Evolutionary conservation across 2,888 invertebrate species (phyloP).

Genomic region (Agonum fuliginosum): DNA sequence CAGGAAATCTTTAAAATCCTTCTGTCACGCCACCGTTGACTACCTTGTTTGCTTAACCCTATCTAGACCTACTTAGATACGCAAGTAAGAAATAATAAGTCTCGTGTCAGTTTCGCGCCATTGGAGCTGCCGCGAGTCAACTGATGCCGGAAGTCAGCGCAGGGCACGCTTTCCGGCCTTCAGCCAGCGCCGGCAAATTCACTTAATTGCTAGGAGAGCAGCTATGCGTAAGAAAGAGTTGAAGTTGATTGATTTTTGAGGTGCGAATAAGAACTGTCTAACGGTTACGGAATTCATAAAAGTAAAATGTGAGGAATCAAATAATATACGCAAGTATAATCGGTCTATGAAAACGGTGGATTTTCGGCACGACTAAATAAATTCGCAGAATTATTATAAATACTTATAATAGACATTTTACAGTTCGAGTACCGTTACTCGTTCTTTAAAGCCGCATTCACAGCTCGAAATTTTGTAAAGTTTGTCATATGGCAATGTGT

Average conservation of each 20-base stretch:
- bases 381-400: no score
- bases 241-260: neutral
- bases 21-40: neutral
- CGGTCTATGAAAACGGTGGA: no score
- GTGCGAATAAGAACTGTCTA: no score
- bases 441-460: no score
- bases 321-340: neutral
- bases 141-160: slow-evolving; percentile 28
- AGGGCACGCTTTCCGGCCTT: slow-evolving; percentile 27
- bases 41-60: neutral
- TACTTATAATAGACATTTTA: no score
- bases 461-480: no score
- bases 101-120: slow-evolving; percentile 9
- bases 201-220: neutral
- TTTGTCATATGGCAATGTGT: no score
- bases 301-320: neutral
- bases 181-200: slow-evolving; percentile 15
- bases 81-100: neutral
- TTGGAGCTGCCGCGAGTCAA: neutral
- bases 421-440: no score
- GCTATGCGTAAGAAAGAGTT: neutral
- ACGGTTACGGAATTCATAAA: neutral
- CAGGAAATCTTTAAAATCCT: neutral
- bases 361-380: no score
- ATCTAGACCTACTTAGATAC: neutral